These are phyloP conservation scores for Tenthredo notha DNA, from an alignment of 2,888 invertebrate genomes.

Conservation along the genomic window DNA sequence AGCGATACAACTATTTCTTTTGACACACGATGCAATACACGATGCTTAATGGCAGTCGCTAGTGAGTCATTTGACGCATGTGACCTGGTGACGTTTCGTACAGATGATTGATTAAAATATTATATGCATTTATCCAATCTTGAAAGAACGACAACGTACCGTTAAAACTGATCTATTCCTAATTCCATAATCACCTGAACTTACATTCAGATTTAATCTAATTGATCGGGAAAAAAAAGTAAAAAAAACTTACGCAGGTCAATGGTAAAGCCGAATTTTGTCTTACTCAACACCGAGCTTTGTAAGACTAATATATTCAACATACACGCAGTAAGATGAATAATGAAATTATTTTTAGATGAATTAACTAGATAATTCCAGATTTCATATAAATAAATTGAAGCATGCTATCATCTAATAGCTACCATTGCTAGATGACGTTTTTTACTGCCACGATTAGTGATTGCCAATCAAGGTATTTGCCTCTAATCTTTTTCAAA, in stretches of 20 bases:
- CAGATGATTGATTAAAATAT: slow-evolving; percentile 42
- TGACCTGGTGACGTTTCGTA: slow-evolving; percentile 49
- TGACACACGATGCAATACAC: slow-evolving; percentile 51
- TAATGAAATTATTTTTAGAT: not conserved
- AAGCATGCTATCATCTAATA: not conserved
- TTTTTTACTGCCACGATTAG: not conserved
- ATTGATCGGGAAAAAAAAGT: not conserved
- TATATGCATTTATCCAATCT: slow-evolving; percentile 36
- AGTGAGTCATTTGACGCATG: slow-evolving; percentile 49
- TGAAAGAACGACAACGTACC: not conserved
- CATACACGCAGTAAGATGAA: not conserved
- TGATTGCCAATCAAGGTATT: not conserved
- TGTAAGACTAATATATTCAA: slow-evolving; percentile 14
- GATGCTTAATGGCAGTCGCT: slow-evolving; percentile 52
- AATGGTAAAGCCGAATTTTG: not conserved
- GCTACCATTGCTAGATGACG: not conserved
- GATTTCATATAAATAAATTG: not conserved
- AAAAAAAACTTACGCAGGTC: slow-evolving; percentile 11
- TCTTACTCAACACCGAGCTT: not conserved
- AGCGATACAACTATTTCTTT: slow-evolving; percentile 53
- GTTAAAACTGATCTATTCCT: not conserved
- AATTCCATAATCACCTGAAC: not conserved
- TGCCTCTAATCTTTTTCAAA: not conserved
- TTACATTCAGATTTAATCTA: not conserved
- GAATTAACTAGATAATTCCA: not conserved